Evolutionary conservation across 1,140 invertebrate species (phyloP).

Genomic region (Scaptomyza pallida): DNA sequence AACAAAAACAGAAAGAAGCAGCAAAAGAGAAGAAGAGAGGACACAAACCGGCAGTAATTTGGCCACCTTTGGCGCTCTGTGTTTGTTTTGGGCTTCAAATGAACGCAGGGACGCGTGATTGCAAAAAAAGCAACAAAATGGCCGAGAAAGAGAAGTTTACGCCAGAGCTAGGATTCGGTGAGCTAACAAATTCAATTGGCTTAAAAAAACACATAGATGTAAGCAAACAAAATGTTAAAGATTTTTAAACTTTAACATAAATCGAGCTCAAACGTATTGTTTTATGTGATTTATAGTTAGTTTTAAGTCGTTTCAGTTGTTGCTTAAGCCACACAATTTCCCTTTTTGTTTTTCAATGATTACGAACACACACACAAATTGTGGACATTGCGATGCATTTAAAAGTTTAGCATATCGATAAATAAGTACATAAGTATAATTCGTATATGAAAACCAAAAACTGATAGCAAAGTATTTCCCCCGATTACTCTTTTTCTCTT

Average conservation of each 20-base stretch:
- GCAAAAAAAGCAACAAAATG: background rate
- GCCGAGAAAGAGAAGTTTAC: no score
- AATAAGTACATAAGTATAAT: conserved; percentile 48
- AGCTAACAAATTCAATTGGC: conserved; percentile 33
- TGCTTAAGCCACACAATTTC: conserved; percentile 4
- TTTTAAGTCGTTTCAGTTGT: background rate
- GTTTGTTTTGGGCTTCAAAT: conserved; percentile 54
- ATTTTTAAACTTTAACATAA: background rate
- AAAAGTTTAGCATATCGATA: conserved; percentile 69
- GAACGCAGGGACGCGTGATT: conserved; percentile 36
- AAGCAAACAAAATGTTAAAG: conserved; percentile 26
- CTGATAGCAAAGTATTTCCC: conserved; percentile 45
- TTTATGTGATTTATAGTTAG: background rate
- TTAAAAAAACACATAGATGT: conserved; percentile 35
- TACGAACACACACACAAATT: conserved; percentile 11
- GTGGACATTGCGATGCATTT: conserved; percentile 19
- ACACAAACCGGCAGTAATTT: conserved; percentile 73
- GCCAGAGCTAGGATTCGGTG: background rate
- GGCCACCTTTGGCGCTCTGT: conserved; percentile 70
- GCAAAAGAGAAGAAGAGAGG: no score
- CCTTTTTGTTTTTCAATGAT: conserved; percentile 17
- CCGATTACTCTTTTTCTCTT: background rate
- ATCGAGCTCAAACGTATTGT: no score
- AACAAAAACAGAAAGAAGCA: conserved; percentile 38
- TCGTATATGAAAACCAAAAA: conserved; percentile 63